A percentile compares a stretch with the other conserved stretches of the same genome.
These are phyloP conservation scores for Halocaridina rubra DNA, from an alignment of 2,888 invertebrate genomes.

Conservation along the genomic window DNA sequence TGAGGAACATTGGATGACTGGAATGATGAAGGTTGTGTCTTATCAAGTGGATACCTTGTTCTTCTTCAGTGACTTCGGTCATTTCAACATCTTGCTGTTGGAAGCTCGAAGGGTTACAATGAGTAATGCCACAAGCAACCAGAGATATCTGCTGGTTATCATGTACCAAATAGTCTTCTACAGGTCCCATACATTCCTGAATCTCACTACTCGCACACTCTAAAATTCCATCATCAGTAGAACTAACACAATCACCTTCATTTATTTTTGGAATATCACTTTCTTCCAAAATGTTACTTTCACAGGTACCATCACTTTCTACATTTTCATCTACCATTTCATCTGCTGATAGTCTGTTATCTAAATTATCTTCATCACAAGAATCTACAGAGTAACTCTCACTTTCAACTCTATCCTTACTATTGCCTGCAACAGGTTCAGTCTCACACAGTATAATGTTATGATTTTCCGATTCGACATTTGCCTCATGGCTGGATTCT, in stretches of 20 bases:
- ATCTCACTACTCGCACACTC: not conserved
- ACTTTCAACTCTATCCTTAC: too few species aligned
- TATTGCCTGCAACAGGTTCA: too few species aligned
- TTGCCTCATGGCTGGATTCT: too few species aligned
- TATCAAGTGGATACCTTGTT: slow-evolving; percentile 34
- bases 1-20: slow-evolving; percentile 49
- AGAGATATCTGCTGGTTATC: slow-evolving; percentile 42
- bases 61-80: slow-evolving; percentile 15
- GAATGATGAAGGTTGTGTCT: slow-evolving; percentile 46
- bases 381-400: too few species aligned
- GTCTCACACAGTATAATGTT: too few species aligned
- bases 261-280: not conserved
- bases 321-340: not conserved
- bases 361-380: not conserved
- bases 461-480: too few species aligned
- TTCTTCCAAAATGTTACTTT: not conserved
- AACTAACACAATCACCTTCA: not conserved
- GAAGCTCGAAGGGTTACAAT: slow-evolving; percentile 39
- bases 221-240: not conserved
- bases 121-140: slow-evolving; percentile 51
- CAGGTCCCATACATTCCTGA: slow-evolving; percentile 17
- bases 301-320: not conserved
- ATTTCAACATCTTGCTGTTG: slow-evolving; percentile 29
- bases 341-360: not conserved
- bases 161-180: slow-evolving; percentile 39